Evolutionary conservation across 2,113 vertebrate genomes (phyloP).

Genomic region (Otus sunia): DNA sequence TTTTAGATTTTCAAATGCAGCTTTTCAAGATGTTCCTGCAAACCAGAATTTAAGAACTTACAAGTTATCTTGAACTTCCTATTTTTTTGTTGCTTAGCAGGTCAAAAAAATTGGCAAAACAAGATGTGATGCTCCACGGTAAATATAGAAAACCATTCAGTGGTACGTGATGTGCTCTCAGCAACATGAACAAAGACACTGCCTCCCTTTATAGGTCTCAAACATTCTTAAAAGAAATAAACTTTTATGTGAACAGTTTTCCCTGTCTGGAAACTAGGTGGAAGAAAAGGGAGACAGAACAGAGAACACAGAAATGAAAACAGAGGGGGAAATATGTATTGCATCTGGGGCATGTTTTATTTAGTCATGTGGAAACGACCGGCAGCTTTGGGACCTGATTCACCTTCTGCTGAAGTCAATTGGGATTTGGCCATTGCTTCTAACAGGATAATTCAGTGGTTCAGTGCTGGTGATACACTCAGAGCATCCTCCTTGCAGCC

Average conservation of each 20-base stretch:
- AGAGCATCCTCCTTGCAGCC: not conserved
- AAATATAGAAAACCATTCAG: not conserved
- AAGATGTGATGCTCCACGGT: not conserved
- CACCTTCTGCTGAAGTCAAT: not conserved
- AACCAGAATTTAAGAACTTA: not conserved
- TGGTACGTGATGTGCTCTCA: not conserved
- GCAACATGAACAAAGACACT: not conserved
- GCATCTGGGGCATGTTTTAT: not conserved
- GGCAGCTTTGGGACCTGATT: not conserved
- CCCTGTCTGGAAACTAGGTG: not conserved
- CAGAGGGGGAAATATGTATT: not conserved
- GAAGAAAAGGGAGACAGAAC: not conserved
- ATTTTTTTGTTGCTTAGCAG: not conserved
- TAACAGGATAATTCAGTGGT: not conserved
- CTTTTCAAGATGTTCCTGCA: not conserved
- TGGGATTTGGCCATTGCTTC: not conserved
- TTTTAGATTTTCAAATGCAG: not conserved
- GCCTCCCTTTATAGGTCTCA: not conserved
- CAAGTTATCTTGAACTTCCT: not conserved
- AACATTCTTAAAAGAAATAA: not conserved
- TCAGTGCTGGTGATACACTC: fast-evolving
- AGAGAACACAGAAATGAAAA: not conserved
- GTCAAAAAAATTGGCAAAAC: not conserved
- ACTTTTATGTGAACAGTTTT: not conserved
- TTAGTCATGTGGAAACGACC: not conserved